Evolutionary conservation across 2,113 vertebrate genomes (phyloP).

Genomic region (Notiomystis cincta): DNA sequence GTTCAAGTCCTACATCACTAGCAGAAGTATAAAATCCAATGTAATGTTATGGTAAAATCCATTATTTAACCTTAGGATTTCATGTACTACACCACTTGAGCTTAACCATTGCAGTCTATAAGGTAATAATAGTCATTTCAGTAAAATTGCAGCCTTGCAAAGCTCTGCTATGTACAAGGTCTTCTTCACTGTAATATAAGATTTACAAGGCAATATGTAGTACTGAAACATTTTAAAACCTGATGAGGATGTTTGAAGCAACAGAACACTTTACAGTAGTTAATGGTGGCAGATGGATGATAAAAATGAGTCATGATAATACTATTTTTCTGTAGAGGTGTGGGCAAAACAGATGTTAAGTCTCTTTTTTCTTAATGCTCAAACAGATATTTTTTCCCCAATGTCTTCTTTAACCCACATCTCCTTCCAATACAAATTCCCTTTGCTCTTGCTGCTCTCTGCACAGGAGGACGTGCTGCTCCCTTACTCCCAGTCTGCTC

Average conservation of each 20-base stretch:
- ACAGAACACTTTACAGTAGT: neutral
- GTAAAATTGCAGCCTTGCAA: constrained; percentile 43
- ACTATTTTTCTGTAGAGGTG: neutral
- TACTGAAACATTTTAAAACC: constrained; percentile 1
- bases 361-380: neutral
- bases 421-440: neutral
- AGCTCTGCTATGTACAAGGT: neutral
- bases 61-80: constrained; percentile 37
- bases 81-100: neutral
- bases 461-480: fast-evolving
- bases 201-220: constrained; percentile 18
- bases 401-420: neutral
- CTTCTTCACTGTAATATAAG: neutral
- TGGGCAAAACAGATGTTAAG: neutral
- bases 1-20: neutral
- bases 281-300: neutral
- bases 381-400: neutral
- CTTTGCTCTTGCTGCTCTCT: neutral
- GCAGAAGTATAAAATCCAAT: neutral
- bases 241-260: neutral
- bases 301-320: neutral
- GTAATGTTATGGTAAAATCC: neutral
- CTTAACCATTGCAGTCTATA: constrained; percentile 19
- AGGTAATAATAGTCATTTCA: constrained; percentile 33
- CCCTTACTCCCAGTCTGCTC: neutral